Conservation (phyloP, 2,797 vertebrate species). For the Parauchenoglanis ngamensis region DNA sequence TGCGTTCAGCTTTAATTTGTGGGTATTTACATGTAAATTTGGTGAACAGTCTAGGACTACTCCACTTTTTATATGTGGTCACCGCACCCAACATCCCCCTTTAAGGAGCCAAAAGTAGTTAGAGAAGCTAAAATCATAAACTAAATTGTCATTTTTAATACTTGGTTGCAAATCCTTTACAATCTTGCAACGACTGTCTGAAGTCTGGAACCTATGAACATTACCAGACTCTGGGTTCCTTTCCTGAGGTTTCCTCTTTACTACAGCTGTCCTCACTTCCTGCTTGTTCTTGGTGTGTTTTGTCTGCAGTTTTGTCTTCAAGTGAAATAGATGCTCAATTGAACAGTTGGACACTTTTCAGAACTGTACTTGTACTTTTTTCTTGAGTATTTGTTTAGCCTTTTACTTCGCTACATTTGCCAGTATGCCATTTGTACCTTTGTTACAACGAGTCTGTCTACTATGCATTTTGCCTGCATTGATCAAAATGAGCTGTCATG, state of each 20-base stretch:
- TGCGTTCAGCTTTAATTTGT: background rate
- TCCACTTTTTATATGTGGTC: too few relatives aligned
- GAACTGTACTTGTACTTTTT: too few relatives aligned
- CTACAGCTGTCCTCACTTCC: background rate
- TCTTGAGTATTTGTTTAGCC: too few relatives aligned
- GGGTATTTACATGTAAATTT: background rate
- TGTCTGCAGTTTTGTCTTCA: background rate
- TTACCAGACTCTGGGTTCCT: background rate
- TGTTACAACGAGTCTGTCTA: too few relatives aligned
- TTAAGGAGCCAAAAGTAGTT: background rate
- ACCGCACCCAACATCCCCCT: background rate
- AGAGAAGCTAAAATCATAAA: background rate
- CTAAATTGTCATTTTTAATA: background rate
- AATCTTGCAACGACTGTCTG: background rate
- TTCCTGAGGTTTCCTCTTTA: background rate
- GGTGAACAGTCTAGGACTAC: too few relatives aligned
- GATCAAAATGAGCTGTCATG: too few relatives aligned
- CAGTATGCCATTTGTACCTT: too few relatives aligned
- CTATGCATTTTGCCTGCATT: too few relatives aligned
- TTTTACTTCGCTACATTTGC: too few relatives aligned
- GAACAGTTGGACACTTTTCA: too few relatives aligned
- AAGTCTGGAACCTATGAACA: background rate
- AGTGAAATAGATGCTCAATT: background rate
- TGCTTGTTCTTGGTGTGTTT: background rate
- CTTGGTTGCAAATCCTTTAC: background rate